Base-by-base conservation (phyloP, 2,113 vertebrate species). In the Tursiops truncatus region DNA sequence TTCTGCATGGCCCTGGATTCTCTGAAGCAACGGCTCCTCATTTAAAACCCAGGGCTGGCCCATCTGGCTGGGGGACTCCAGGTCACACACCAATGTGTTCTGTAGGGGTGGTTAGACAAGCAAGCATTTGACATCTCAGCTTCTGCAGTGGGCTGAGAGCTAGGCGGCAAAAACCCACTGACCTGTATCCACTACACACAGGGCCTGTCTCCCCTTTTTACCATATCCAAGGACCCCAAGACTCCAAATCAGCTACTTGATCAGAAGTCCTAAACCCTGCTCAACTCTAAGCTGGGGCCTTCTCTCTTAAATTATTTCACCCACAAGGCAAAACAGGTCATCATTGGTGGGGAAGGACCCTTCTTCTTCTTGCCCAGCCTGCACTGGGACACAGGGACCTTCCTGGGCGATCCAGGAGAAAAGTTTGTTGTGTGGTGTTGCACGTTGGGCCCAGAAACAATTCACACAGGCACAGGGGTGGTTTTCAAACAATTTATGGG, bases 401-500 rank as follows among this genome's bases (percentile, higher is more conserved):
- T 74, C 13, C 31, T 3, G 2, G 67, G 36, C 10, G 8, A 53
- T 28, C 81, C 36, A 44, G 8, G 10, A 74, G 63, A 15, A 65
- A 62, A 92, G 36, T 53, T 67, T 50, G 14, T n/a, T 60, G 25
- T 74, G 26, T n/a, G 44, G 76, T 28, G 17, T 17, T 50, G 15
- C 33, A 31, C 13, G 2, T 0, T 36, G 44, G 14, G 15, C 31
- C 79, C 68, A 86, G 58, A 74, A 68, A 81, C 28, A 84, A 68
- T 53, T 77, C 85, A 76, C 56, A 73, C n/a, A 44, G n/a, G 26
- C 47, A 79, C 36, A 6, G 25, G 21, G 53, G 68, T 79, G 65
- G 44, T 21, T 97, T 95, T 91, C 36, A 86, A 95, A 84, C 38
- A 88, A 88, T 80, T 38, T 84, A 60, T 26, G 33, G 70, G 38